phyloP scores from a whole-genome alignment of 1,140 invertebrate genomes.

The Zelostemma sp. region DNA sequence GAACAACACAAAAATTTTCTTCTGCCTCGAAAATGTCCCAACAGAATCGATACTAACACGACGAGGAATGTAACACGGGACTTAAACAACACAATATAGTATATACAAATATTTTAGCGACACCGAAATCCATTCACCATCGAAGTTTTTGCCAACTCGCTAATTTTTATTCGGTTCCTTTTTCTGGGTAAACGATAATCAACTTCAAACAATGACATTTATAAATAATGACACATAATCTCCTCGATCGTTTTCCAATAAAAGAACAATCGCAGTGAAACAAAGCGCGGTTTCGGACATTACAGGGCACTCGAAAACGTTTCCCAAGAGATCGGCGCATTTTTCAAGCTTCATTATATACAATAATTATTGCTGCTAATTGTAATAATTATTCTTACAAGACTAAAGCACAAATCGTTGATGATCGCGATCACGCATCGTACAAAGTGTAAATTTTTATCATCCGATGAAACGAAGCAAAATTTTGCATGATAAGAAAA shows the following conservation, averaged over 20 bases:
- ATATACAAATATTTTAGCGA: background rate
- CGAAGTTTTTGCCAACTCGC: background rate
- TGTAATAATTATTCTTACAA: constrained; percentile 33
- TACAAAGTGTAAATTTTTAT: too few species aligned
- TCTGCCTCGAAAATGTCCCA: background rate
- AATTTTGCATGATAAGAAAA: too few species aligned
- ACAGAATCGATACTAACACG: background rate
- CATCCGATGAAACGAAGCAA: too few species aligned
- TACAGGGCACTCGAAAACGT: background rate
- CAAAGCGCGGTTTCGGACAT: background rate
- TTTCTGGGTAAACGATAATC: background rate
- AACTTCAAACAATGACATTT: background rate
- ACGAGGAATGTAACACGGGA: background rate
- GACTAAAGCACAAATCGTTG: constrained; percentile 23
- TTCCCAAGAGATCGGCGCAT: constrained; percentile 1
- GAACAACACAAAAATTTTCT: background rate
- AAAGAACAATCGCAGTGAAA: background rate
- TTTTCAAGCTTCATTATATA: constrained; percentile 24
- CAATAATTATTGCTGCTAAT: constrained; percentile 34
- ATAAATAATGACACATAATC: background rate
- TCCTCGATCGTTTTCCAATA: background rate
- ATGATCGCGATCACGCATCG: too few species aligned
- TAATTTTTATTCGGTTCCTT: background rate
- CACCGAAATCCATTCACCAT: background rate
- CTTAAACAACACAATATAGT: background rate